These are phyloP conservation scores for Euschistus heros DNA, from an alignment of 1,140 invertebrate genomes.

Conservation along the genomic window DNA sequence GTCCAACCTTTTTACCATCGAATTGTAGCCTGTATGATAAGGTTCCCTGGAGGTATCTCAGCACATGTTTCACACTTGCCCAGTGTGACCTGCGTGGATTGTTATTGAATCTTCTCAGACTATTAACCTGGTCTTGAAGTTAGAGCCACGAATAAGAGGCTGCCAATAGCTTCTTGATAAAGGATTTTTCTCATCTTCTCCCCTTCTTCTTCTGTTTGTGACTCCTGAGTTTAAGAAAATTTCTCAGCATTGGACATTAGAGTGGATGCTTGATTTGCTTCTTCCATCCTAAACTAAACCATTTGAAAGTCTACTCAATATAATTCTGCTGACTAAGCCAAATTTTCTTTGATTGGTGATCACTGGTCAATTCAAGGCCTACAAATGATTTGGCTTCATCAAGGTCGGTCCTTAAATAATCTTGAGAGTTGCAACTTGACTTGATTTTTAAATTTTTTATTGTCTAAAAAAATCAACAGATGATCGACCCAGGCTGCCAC, in stretches of 20 bases:
- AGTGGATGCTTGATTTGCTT: no score
- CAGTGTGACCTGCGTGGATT: neutral
- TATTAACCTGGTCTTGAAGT: conserved; percentile 2
- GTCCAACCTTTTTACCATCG: neutral
- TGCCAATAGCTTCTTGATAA: no score
- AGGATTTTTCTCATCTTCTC: no score
- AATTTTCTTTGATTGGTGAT: no score
- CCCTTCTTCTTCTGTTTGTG: no score
- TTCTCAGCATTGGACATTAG: no score
- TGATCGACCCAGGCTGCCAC: neutral
- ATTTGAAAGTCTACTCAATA: no score
- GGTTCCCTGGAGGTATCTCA: neutral
- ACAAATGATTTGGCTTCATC: neutral
- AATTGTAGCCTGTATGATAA: neutral
- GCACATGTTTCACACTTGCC: neutral
- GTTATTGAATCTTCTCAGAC: neutral
- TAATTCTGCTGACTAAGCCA: no score
- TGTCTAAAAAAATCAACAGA: neutral
- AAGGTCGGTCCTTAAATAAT: no score
- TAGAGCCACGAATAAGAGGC: neutral
- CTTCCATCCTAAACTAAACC: no score
- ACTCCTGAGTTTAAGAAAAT: no score
- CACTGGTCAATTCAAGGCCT: neutral
- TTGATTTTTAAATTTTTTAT: neutral
- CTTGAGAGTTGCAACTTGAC: no score